Evolutionary conservation across 1,140 invertebrate genomes (phyloP), one percentile per base, ranked within the genome.

Genomic region (Carcinoscorpius rotundicauda): DNA sequence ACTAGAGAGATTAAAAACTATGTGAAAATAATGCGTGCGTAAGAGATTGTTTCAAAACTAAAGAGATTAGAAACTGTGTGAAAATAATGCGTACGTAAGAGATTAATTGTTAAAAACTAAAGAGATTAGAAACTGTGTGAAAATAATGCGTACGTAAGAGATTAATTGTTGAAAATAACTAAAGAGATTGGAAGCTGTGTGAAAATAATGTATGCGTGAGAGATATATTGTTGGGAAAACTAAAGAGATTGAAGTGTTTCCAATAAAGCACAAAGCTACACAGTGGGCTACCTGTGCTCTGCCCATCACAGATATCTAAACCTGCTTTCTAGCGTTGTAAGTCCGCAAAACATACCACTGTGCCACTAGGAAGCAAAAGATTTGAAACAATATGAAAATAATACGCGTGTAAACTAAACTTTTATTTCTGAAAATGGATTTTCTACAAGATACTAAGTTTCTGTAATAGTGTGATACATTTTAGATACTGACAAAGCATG

Each of bases 41-140:
- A 61, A 50, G 48, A 63, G 8, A 6, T 10, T 58, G 11, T 8
- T 58, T 3, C 52, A 10, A 29, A 50, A 10, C 62, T 4, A 52
- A 8, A 62, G 61, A 63, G 60, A 10, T 10, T 67, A 57, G 58
- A 52, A 66, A 6, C 52, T 62, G 6, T 60, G 61, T n/a, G 61
- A 51, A 63, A n/a, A 63, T 59, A 9, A 48, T 49, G 6, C 52
- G 53, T 6, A 6, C 8, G 8, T 29, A 29, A 29, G 29, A 29
- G 29, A 29, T 29, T 29, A 29, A 29, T 29, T 29, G 29, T 29
- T 29, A 29, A 29, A 29, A 29, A 29, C 29, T 29, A 29, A 29
- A 29, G 29, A 29, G 29, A 29, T 29, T 29, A 29, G 29, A 29
- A 29, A 29, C 29, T 29, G 29, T 29, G 29, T 29, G 29, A 29